These are phyloP conservation scores for Scaptomyza polygonia DNA, from an alignment of 2,888 invertebrate genomes.

Conservation along the genomic window DNA sequence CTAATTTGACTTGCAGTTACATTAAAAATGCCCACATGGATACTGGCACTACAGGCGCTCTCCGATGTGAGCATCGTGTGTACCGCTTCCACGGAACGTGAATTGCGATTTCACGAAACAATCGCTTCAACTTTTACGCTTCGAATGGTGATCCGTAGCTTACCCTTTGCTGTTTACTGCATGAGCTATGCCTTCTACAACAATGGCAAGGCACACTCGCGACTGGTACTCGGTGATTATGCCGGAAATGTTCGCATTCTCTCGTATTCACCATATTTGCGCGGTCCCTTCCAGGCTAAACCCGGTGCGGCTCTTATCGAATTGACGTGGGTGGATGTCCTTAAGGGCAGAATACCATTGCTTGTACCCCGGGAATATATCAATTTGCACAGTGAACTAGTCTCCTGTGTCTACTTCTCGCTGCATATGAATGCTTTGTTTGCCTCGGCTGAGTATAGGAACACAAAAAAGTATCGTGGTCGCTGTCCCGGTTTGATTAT, in stretches of 20 bases:
- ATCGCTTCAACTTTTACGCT: slow-evolving; percentile 90
- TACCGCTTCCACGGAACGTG: slow-evolving; percentile 90
- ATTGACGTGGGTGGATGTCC: slow-evolving; percentile 86
- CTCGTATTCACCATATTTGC: slow-evolving; percentile 86
- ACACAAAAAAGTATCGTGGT: slow-evolving; percentile 80
- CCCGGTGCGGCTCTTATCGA: slow-evolving; percentile 87
- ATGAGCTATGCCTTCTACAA: slow-evolving; percentile 80
- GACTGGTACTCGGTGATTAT: slow-evolving; percentile 90
- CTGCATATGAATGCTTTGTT: slow-evolving; percentile 88
- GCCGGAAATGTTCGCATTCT: slow-evolving; percentile 89
- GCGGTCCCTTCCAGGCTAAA: slow-evolving; percentile 90
- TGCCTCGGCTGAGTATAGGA: slow-evolving; percentile 87
- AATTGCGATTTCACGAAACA: slow-evolving; percentile 92
- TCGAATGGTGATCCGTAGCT: slow-evolving; percentile 88
- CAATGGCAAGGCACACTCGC: slow-evolving; percentile 75
- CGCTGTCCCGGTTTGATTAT: slow-evolving; percentile 80
- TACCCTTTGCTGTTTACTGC: slow-evolving; percentile 80
- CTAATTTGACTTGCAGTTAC: slow-evolving; percentile 84
- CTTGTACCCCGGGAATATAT: slow-evolving; percentile 86
- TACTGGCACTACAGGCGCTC: slow-evolving; percentile 90
- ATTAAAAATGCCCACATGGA: slow-evolving; percentile 88
- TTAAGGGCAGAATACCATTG: slow-evolving; percentile 85
- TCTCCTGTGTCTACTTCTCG: slow-evolving; percentile 89
- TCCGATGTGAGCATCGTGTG: slow-evolving; percentile 92
- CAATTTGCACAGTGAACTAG: slow-evolving; percentile 88